phyloP scores from a whole-genome alignment of 2,888 invertebrate species.

The Drosophila picticornis region DNA sequence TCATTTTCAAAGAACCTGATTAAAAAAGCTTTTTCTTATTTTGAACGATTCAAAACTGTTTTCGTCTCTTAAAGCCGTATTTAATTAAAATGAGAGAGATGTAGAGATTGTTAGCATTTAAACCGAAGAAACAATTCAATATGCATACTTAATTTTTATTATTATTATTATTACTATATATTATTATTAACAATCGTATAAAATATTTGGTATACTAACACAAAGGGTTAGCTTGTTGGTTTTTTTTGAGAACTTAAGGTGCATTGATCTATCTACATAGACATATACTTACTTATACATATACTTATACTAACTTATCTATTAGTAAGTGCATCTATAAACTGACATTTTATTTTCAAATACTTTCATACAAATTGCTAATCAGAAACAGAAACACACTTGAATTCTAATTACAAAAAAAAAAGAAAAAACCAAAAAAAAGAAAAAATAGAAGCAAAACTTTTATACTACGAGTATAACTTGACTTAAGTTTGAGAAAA shows the following conservation, averaged over 20 bases:
- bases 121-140: constrained; percentile 51
- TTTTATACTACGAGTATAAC: constrained; percentile 64
- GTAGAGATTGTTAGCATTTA: constrained; percentile 80
- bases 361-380: constrained; percentile 50
- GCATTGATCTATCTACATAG: constrained; percentile 65
- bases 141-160: constrained; percentile 41
- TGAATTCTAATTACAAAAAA: constrained; percentile 26
- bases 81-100: constrained; percentile 68
- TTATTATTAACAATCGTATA: constrained; percentile 32
- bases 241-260: constrained; percentile 56
- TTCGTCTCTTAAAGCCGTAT: constrained; percentile 11
- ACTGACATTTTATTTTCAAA: constrained; percentile 57
- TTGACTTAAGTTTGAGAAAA: constrained; percentile 51
- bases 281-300: constrained; percentile 30
- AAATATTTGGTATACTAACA: constrained; percentile 37
- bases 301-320: constrained; percentile 31
- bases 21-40: constrained; percentile 10
- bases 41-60: constrained; percentile 15
- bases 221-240: constrained; percentile 47
- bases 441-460: constrained; percentile 21
- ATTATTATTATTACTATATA: constrained; percentile 25
- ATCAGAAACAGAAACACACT: constrained; percentile 4
- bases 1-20: constrained; percentile 13
- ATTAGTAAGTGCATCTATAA: constrained; percentile 46
- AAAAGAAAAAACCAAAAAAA: constrained; percentile 17